Base-by-base conservation (phyloP, 2,888 invertebrate genomes). In the Nomada lathburiana region DNA sequence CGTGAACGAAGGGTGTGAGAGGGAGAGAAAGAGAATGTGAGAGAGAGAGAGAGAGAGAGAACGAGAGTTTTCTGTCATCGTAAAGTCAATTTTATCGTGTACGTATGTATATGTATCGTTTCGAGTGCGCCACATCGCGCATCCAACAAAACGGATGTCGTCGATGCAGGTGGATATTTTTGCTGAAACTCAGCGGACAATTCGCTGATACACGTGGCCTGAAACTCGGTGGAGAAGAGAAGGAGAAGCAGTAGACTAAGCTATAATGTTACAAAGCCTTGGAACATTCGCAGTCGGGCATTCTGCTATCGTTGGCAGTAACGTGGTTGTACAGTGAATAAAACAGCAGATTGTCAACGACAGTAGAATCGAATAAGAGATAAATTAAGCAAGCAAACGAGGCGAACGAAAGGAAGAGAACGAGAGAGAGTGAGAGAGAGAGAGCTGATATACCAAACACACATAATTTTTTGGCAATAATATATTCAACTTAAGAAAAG, bases 31-130 rank as follows among this genome's bases (percentile, higher is more conserved):
- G 23, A 36, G 29, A 26, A 44, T 69, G n/a, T 13, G 36, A 26
- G 18, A 16, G 52, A n/a, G 63, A 52, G 57, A 16, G 64, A 67
- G 77, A 23, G 36, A 75, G 63, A 36, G 50, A n/a, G 67, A 67
- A 23, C 50, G 79, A 79, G 62, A 59, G 68, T 85, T 78, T 68
- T 82, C 80, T 83, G 82, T 76, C 83, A 85, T 80, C 80, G 82
- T 69, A 63, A 88, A 78, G 88, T 88, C 89, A 88, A 88, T 87
- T 86, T 76, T 86, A 84, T 65, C 79, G 75, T 71, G 76, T 78
- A 69, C 65, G 77, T 55, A 68, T 78, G 62, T 50, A 63, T 52
- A 55, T 68, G 73, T 67, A 44, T 76, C 44, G 71, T 57, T 36
- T 64, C 29, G 29, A 72, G 60, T 57, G 47, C 60, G 55, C 9